Conservation (phyloP, 2,113 vertebrate genomes). For the Danionella cerebrum region DNA sequence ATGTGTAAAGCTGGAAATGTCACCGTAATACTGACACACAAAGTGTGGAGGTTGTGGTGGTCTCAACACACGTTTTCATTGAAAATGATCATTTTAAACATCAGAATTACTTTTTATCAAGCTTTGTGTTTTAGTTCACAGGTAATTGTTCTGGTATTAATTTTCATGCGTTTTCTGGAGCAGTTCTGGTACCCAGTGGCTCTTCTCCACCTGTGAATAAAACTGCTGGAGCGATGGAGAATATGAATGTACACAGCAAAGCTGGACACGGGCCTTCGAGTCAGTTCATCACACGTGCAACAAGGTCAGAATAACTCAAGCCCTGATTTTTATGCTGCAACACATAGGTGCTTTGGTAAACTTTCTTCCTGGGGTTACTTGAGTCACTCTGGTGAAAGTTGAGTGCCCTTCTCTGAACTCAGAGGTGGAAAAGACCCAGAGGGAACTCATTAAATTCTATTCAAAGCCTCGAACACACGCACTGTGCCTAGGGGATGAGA, state of each 20-base stretch:
- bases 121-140: no score
- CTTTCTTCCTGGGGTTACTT: background rate
- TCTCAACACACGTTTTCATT: no score
- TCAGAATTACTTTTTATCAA: no score
- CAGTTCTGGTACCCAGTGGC: conserved; percentile 60
- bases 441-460: conserved; percentile 42
- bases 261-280: conserved; percentile 56
- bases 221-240: conserved; percentile 73
- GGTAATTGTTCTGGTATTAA: no score
- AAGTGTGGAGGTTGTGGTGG: no score
- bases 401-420: conserved; percentile 14
- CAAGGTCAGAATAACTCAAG: conserved; percentile 66
- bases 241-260: conserved; percentile 76
- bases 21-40: no score
- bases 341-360: background rate
- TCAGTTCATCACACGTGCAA: conserved; percentile 70
- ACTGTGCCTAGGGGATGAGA: conserved; percentile 7
- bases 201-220: conserved; percentile 72
- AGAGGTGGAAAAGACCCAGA: conserved; percentile 11
- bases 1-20: no score
- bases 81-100: no score
- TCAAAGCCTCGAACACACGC: conserved; percentile 11
- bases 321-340: background rate
- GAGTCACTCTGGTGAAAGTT: conserved; percentile 9
- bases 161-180: background rate